These are phyloP conservation scores for Limnephilus auricula DNA, from an alignment of 2,888 invertebrate genomes.

Conservation along the genomic window DNA sequence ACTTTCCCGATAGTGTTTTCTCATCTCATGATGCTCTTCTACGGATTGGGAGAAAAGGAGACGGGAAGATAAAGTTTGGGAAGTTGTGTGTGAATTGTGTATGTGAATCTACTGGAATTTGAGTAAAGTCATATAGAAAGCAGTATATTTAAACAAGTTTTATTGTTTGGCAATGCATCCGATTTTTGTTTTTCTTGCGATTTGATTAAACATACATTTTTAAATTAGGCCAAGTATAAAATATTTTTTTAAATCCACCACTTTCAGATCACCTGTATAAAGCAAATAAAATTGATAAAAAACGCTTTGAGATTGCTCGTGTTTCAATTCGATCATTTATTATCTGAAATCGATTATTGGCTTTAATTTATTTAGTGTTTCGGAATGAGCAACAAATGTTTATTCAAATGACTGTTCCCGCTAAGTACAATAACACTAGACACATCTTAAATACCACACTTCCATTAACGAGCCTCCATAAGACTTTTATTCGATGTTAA, in stretches of 20 bases:
- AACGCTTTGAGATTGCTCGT: slow-evolving; percentile 49
- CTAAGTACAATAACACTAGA: slow-evolving; percentile 32
- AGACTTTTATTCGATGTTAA: slow-evolving; percentile 34
- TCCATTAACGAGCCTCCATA: slow-evolving; percentile 19
- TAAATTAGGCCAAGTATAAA: too few species aligned
- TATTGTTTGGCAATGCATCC: too few species aligned
- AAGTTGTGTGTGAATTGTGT: too few species aligned
- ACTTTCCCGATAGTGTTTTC: too few species aligned
- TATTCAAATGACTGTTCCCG: slow-evolving; percentile 57
- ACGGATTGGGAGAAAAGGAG: too few species aligned
- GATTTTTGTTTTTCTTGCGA: too few species aligned
- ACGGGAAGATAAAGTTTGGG: too few species aligned
- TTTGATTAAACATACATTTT: too few species aligned
- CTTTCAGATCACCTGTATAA: slow-evolving; percentile 42
- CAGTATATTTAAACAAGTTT: too few species aligned
- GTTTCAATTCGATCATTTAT: slow-evolving; percentile 59
- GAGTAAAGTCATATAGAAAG: too few species aligned
- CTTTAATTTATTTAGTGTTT: slow-evolving; percentile 65
- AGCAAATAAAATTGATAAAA: slow-evolving; percentile 21
- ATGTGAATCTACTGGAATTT: too few species aligned
- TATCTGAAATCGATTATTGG: slow-evolving; percentile 62
- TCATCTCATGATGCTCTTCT: too few species aligned
- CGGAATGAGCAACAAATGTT: slow-evolving; percentile 64
- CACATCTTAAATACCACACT: slow-evolving; percentile 41
- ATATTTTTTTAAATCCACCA: not conserved